phyloP scores from a whole-genome alignment of 2,797 vertebrate genomes.

The Agapornis canus region DNA sequence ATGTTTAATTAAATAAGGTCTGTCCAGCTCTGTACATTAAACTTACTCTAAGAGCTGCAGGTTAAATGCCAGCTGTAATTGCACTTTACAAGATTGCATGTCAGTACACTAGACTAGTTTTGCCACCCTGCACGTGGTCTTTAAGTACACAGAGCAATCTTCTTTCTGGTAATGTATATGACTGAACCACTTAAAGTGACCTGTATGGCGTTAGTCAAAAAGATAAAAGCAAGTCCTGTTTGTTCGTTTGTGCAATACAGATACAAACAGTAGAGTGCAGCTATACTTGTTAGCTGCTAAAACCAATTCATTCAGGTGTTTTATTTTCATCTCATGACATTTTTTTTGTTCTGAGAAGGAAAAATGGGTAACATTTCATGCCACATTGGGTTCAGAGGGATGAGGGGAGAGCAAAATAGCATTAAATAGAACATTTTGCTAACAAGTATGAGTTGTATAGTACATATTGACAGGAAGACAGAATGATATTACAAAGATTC shows the following conservation, averaged over 20 bases:
- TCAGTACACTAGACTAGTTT: background rate
- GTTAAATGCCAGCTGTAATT: slow-evolving; percentile 18
- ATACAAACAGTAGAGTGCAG: background rate
- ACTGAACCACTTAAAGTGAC: background rate
- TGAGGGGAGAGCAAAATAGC: background rate
- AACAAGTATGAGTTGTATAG: background rate
- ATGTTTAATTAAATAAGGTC: slow-evolving; percentile 7
- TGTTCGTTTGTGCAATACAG: background rate
- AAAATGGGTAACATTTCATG: background rate
- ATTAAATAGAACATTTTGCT: background rate
- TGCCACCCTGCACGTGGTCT: background rate
- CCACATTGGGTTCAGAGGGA: background rate
- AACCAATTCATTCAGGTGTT: background rate
- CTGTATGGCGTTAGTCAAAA: background rate
- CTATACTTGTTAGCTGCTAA: background rate
- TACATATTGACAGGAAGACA: background rate
- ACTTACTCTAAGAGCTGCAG: background rate
- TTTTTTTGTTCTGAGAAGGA: background rate
- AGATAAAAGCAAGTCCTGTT: background rate
- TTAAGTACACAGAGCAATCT: background rate
- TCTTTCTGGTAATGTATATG: background rate
- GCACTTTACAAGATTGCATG: background rate
- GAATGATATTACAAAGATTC: background rate
- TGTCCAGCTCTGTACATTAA: background rate
- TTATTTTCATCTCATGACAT: background rate